phyloP scores from a whole-genome alignment of 2,888 invertebrate species.

The Stenodera caucasica region DNA sequence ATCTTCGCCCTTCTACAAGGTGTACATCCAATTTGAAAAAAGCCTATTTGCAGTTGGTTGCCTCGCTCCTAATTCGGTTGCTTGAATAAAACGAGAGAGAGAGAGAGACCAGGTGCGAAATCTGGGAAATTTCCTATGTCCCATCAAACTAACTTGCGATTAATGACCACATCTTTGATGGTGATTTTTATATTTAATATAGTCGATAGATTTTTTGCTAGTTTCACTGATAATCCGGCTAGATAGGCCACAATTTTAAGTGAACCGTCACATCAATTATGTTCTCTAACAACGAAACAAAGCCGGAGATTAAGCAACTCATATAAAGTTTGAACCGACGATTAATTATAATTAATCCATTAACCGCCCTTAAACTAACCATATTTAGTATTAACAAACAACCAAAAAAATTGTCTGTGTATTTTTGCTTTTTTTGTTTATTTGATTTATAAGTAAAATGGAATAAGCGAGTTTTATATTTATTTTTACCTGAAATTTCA shows the following conservation, averaged over 20 bases:
- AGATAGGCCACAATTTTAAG: slow-evolving; percentile 17
- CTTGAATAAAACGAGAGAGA: slow-evolving; percentile 16
- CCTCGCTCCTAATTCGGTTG: slow-evolving; percentile 40
- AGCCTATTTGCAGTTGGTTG: slow-evolving; percentile 47
- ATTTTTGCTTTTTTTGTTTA: no score
- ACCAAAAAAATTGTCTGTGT: neutral
- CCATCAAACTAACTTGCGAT: slow-evolving; percentile 34
- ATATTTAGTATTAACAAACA: neutral
- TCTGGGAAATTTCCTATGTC: slow-evolving; percentile 43
- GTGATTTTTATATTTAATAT: neutral
- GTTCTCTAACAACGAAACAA: slow-evolving; percentile 19
- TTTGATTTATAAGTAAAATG: no score
- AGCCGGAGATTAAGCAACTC: slow-evolving; percentile 18
- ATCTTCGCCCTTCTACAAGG: slow-evolving; percentile 49
- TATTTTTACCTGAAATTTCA: neutral
- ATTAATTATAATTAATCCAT: slow-evolving; percentile 16
- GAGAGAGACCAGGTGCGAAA: slow-evolving; percentile 46
- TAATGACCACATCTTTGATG: slow-evolving; percentile 25
- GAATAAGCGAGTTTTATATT: no score
- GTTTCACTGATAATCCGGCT: neutral
- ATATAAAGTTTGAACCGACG: slow-evolving; percentile 17
- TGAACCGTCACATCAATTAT: slow-evolving; percentile 20
- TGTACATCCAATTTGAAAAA: slow-evolving; percentile 51
- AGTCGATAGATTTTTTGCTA: neutral
- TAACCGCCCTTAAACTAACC: neutral